Evolutionary conservation across 2,888 invertebrate genomes (phyloP).

Genomic region (Drosophila affinis): DNA sequence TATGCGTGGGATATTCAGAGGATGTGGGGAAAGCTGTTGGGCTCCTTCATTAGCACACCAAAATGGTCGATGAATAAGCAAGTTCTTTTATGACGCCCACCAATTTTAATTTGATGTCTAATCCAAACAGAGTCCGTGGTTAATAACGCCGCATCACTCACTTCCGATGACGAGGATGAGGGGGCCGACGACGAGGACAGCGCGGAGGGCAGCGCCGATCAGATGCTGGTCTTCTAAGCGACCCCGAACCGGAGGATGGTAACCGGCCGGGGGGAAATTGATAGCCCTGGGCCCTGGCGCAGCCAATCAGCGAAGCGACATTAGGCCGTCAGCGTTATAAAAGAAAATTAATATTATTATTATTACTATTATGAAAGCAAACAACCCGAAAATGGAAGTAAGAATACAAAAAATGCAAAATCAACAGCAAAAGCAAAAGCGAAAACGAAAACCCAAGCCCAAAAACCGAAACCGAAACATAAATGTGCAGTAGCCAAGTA

Average conservation of each 20-base stretch:
- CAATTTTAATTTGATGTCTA: conserved; percentile 51
- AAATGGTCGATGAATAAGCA: neutral
- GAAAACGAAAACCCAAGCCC: neutral
- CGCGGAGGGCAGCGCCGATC: conserved; percentile 91
- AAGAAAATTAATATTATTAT: conserved; percentile 63
- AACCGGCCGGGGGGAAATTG: conserved; percentile 11
- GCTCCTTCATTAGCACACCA: conserved; percentile 22
- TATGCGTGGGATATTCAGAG: neutral
- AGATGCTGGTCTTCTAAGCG: conserved; percentile 89
- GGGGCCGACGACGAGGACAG: conserved; percentile 89
- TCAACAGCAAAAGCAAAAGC: conserved; percentile 34
- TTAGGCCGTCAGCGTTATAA: conserved; percentile 62
- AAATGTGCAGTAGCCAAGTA: conserved; percentile 76
- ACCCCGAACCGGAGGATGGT: conserved; percentile 1
- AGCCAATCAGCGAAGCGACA: conserved; percentile 61
- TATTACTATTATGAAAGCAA: conserved; percentile 70
- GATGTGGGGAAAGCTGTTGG: neutral
- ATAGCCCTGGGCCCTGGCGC: conserved; percentile 37
- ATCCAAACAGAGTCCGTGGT: conserved; percentile 84
- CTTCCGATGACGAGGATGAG: conserved; percentile 90
- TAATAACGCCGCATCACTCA: conserved; percentile 86
- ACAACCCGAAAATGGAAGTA: conserved; percentile 31
- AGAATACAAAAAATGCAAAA: conserved; percentile 29
- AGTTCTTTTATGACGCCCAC: conserved; percentile 29
- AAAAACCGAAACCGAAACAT: conserved; percentile 47